Percentiles rank a stretch among this genome's conserved stretches.
phyloP scores from a whole-genome alignment of 2,797 vertebrate species.

The Spea hammondii region DNA sequence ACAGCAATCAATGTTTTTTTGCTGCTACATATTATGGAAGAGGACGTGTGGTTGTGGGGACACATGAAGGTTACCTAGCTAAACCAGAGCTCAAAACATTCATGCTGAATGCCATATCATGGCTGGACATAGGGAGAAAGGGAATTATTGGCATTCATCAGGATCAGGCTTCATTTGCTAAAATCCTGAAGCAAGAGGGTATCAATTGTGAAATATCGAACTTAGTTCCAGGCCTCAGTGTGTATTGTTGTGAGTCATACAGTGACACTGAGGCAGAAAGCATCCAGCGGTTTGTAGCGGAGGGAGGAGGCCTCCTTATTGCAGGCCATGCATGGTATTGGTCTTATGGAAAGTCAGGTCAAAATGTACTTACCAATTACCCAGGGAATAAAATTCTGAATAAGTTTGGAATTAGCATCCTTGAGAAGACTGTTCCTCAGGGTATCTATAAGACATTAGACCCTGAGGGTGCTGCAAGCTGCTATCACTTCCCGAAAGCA shows the following conservation, averaged over 20 bases:
- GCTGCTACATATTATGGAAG: conserved; percentile 66
- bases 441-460: conserved; percentile 43
- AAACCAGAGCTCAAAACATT: conserved; percentile 62
- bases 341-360: conserved; percentile 63
- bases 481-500: conserved; percentile 65
- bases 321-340: conserved; percentile 84
- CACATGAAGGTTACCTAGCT: conserved; percentile 62
- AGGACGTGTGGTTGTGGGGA: conserved; percentile 64
- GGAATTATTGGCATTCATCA: conserved; percentile 65
- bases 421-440: conserved; percentile 51
- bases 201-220: conserved; percentile 57
- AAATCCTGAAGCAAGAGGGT: conserved; percentile 55
- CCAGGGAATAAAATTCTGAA: conserved; percentile 72
- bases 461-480: conserved; percentile 41
- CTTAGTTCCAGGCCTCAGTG: conserved; percentile 55
- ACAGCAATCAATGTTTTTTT: conserved; percentile 61
- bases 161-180: conserved; percentile 54
- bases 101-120: conserved; percentile 64
- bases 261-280: conserved; percentile 50
- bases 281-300: conserved; percentile 67
- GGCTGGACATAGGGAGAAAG: conserved; percentile 64
- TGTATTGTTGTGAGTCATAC: conserved; percentile 67
- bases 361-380: conserved; percentile 60
- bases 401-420: conserved; percentile 68
- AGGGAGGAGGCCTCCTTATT: conserved; percentile 82